Evolutionary conservation across 2,888 invertebrate genomes (phyloP).

Genomic region (Leptodirus hochenwartii): DNA sequence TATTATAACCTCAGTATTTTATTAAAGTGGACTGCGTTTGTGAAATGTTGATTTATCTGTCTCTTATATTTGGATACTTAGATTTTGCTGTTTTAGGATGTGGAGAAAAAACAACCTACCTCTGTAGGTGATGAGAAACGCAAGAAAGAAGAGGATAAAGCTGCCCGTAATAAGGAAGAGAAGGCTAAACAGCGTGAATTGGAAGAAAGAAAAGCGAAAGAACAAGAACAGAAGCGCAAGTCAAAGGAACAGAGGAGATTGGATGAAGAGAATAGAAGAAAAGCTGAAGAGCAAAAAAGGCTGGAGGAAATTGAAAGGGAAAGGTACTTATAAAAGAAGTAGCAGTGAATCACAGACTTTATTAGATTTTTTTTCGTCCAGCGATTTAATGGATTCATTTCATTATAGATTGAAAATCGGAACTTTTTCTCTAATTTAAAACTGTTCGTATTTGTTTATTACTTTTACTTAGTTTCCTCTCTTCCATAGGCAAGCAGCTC

Average conservation of each 20-base stretch:
- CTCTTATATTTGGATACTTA: no score
- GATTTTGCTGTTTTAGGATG: constrained; percentile 25
- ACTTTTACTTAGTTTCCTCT: no score
- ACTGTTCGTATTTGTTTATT: no score
- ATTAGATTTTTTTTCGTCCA: no score
- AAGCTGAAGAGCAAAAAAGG: constrained; percentile 26
- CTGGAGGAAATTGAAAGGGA: constrained; percentile 17
- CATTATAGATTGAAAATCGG: no score
- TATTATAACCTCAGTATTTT: constrained; percentile 5
- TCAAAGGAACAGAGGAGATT: constrained; percentile 26
- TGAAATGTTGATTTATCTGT: no score
- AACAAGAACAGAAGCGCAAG: constrained; percentile 33
- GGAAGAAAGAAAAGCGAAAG: constrained; percentile 29
- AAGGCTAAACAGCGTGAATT: constrained; percentile 30
- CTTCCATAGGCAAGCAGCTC: constrained; percentile 9
- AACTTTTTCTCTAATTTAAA: no score
- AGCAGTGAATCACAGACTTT: no score
- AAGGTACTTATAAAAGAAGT: constrained; percentile 7
- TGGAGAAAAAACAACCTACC: constrained; percentile 31
- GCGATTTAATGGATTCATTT: no score
- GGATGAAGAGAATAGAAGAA: constrained; percentile 28
- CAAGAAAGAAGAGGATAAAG: constrained; percentile 33
- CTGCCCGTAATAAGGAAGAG: constrained; percentile 31
- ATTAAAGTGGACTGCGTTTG: no score
- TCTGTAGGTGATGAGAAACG: constrained; percentile 34